Base-by-base conservation (phyloP, 1,140 invertebrate genomes). In the Calephelis nemesis region DNA sequence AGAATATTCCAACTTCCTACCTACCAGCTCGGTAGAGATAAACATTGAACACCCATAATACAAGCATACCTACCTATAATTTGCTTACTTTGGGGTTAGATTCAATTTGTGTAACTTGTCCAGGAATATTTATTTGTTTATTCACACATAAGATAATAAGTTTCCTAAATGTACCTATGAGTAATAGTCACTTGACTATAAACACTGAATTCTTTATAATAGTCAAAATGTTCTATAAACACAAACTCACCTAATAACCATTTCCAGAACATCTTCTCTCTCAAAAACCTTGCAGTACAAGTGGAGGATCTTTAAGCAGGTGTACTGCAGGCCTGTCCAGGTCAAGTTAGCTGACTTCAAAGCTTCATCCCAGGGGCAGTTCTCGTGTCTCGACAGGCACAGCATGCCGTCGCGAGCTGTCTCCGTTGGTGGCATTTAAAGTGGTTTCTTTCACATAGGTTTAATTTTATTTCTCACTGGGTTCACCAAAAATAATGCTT, bases 211-310 rank as follows among this genome's bases (percentile, higher is more conserved):
- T 30, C 30, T 4, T 30, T 30, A 49, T 11, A 49, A 12, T 49
- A 10, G 48, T n/a, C 48, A 5, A 12, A 49, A 49, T 10, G 48
- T 10, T 47, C 7, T 5, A n/a, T 60, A 60, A 8, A 39, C 39
- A 60, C 8, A 40, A 40, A 87, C 87, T 93, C 94, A 96, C 95
- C 95, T 95, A 93, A 96, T 94, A 76, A 96, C 95, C 81, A 96
- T 93, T 84, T 96, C 95, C 87, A 96, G 94, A 65, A 96, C 93
- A 91, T 96, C 95, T 83, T 95, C 94, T 80, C 95, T 94, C 81
- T 96, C 95, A 88, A 97, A 97, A 73, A 97, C 96, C 84, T 96
- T 96, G 90, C 95, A 96, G 86, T 97, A 97, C 52, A 96, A 93
- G 81, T 96, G 95, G 54, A 97, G 92, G 60, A 97, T 95, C 88